Conservation (phyloP, 2,888 invertebrate genomes). For the Machimus atricapillus region DNA sequence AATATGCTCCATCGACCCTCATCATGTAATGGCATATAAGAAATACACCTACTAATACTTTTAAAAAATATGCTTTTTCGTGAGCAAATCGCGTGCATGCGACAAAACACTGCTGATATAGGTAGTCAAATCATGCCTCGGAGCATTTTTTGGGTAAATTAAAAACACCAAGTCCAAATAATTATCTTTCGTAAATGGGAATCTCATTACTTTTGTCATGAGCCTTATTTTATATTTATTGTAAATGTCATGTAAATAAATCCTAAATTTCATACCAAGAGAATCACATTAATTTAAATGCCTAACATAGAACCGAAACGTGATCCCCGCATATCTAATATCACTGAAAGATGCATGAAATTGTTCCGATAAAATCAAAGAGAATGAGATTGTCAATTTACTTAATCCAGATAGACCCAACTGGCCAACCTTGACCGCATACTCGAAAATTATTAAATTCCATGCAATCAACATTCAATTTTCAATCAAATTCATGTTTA, state of each 20-base stretch:
- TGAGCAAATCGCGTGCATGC: too few relatives aligned
- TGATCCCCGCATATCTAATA: not conserved
- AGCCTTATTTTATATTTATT: not conserved
- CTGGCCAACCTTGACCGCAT: not conserved
- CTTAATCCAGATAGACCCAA: not conserved
- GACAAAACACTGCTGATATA: too few relatives aligned
- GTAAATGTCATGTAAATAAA: not conserved
- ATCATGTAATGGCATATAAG: too few relatives aligned
- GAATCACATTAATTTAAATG: too few relatives aligned
- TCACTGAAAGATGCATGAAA: not conserved
- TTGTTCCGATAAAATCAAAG: not conserved
- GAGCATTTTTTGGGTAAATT: not conserved
- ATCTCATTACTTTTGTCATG: not conserved
- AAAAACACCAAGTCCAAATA: too few relatives aligned
- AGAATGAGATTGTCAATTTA: not conserved
- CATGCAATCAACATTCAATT: not conserved
- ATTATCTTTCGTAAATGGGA: not conserved
- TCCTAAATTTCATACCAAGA: not conserved
- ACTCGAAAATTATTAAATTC: not conserved
- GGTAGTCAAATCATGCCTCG: not conserved
- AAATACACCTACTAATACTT: too few relatives aligned
- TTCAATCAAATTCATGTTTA: not conserved
- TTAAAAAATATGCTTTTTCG: too few relatives aligned
- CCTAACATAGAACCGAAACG: not conserved
- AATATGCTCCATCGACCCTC: not conserved